Evolutionary conservation across 1,140 invertebrate species (phyloP).

Genomic region (Drosophila nigromelanica): DNA sequence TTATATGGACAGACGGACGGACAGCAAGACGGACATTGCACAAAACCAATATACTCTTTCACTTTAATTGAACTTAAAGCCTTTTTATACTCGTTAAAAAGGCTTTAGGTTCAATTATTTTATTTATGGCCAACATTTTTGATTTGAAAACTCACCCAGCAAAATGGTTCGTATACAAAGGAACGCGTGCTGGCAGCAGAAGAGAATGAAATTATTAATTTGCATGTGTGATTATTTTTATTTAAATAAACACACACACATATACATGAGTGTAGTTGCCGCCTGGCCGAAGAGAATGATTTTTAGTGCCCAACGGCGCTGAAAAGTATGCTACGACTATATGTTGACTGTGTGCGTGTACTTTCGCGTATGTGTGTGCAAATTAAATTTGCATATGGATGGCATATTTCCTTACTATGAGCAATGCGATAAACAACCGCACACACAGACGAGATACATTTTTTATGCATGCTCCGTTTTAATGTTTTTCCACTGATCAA

Average conservation of each 20-base stretch:
- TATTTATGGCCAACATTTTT: conserved; percentile 76
- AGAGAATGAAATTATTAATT: conserved; percentile 77
- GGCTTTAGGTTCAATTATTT: conserved; percentile 53
- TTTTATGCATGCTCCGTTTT: conserved; percentile 31
- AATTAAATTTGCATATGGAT: conserved; percentile 77
- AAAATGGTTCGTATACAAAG: conserved; percentile 33
- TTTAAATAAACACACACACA: conserved; percentile 54
- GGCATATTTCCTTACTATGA: conserved; percentile 68
- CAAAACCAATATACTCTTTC: no score
- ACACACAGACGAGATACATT: conserved; percentile 17
- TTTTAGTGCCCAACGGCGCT: conserved; percentile 63
- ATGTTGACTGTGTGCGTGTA: not conserved
- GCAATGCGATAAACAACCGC: conserved; percentile 52
- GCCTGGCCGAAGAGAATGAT: conserved; percentile 31
- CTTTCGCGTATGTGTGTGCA: conserved; percentile 4
- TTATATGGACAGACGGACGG: no score
- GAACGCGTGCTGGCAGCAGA: conserved; percentile 22
- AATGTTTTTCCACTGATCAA: conserved; percentile 16
- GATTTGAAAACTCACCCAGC: conserved; percentile 39
- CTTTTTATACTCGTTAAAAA: no score
- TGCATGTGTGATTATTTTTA: conserved; percentile 81
- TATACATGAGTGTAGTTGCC: conserved; percentile 2
- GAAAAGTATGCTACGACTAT: conserved; percentile 73
- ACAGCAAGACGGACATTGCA: no score
- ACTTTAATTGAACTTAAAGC: no score